These are phyloP conservation scores for Cochlearius cochlearius DNA, from an alignment of 2,113 vertebrate species.

Conservation along the genomic window DNA sequence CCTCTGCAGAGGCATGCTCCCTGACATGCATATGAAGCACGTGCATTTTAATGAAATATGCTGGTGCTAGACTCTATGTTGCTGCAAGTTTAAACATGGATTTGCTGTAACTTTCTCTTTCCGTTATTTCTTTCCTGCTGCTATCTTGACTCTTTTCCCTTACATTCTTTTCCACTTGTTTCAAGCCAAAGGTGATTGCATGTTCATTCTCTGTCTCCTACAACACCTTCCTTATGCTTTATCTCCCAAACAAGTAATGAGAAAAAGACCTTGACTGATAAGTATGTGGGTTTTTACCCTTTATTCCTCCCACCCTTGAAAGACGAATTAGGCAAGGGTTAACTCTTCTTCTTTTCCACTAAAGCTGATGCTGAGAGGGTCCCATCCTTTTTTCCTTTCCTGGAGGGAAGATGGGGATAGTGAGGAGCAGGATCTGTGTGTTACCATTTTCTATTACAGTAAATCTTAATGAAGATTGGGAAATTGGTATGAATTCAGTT, in stretches of 20 bases:
- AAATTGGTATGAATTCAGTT: background rate
- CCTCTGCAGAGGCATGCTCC: background rate
- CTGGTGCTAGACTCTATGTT: background rate
- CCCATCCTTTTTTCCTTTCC: background rate
- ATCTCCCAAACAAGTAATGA: background rate
- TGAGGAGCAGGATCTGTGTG: background rate
- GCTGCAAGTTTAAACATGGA: background rate
- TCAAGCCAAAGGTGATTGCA: background rate
- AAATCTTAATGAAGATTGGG: background rate
- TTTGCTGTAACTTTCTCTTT: background rate
- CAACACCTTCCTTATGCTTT: background rate
- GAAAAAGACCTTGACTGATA: background rate
- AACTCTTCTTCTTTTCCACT: background rate
- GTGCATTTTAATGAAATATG: background rate
- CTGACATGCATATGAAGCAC: background rate
- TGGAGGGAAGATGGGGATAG: background rate
- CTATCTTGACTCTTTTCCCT: background rate
- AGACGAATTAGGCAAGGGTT: background rate
- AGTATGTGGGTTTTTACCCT: background rate
- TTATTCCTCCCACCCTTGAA: background rate
- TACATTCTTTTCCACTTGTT: background rate
- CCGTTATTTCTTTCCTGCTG: background rate
- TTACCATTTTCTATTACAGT: background rate
- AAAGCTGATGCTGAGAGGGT: background rate
- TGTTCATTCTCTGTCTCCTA: background rate